Base-by-base conservation (phyloP, 1,140 invertebrate genomes). In the Brachystomella parvula region DNA sequence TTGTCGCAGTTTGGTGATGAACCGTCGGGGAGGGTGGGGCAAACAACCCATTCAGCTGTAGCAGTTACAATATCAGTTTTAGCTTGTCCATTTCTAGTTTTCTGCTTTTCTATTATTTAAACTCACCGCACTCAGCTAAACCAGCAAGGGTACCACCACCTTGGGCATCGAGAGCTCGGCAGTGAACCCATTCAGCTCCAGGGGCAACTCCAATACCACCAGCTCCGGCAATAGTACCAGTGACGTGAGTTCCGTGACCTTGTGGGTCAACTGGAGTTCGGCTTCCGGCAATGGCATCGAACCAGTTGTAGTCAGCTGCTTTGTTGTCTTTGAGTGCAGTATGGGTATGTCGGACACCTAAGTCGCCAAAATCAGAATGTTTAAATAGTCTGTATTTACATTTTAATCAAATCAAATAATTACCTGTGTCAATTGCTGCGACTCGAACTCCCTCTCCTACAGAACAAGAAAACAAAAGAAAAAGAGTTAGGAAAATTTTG, bases 271-370 rank as follows among this genome's bases (percentile, higher is more conserved):
- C 26, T 15, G 65, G 60, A 2, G 24, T 29, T 1, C 6, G 15
- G 19, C 30, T 28, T 26, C 19, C 21, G 26, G 9, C 9, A 19
- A 53, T 33, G 0, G 65, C 47, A 47, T 67, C 65, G 44, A 57
- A 63, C 65, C 65, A 67, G 19, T 21, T 17, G 6, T 24, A 24
- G 24, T 19, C 49, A 6, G 2, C 21, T 26, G 60, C 30, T 9
- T 44, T n/a, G 28, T 56, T 57, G 19, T 61, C 21, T 3, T 26
- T 3, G 2, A 69, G 53, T 15, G 30, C 15, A 32, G 62, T 39
- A 53, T 69, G 67, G n/a, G 67, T 58, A 19, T 9, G n/a, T 9
- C 63, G 63, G 28, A 69, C 67, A n/a, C n/a, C n/a, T n/a, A n/a
- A n/a, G n/a, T n/a, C n/a, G n/a, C n/a, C n/a, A n/a, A n/a, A n/a